Evolutionary conservation across 1,140 invertebrate genomes (phyloP).

Genomic region (Sitophilus oryzae): DNA sequence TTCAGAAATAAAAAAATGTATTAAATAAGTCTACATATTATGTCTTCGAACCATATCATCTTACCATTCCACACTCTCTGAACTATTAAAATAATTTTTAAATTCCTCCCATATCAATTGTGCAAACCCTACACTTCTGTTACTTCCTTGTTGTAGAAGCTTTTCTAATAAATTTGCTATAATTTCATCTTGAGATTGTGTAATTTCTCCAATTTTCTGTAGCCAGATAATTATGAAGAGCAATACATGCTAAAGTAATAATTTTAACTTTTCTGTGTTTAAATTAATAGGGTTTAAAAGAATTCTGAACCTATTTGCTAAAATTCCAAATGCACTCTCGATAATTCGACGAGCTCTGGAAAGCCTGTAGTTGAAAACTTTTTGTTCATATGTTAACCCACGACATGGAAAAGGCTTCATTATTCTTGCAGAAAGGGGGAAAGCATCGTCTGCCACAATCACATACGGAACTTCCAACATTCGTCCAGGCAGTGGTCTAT

Average conservation of each 20-base stretch:
- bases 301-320: slow-evolving; percentile 30
- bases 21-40: too few species aligned
- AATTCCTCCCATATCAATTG: slow-evolving; percentile 3
- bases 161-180: not conserved
- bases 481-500: slow-evolving; percentile 11
- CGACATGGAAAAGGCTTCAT: slow-evolving; percentile 44
- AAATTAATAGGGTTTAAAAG: slow-evolving; percentile 11
- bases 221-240: slow-evolving; percentile 12
- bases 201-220: not conserved
- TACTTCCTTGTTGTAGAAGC: slow-evolving; percentile 8
- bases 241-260: slow-evolving; percentile 11
- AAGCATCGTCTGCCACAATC: slow-evolving; percentile 46
- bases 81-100: slow-evolving; percentile 17
- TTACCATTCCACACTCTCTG: too few species aligned
- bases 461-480: slow-evolving; percentile 21
- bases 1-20: too few species aligned
- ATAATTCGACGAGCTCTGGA: slow-evolving; percentile 39
- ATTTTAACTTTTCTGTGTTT: slow-evolving; percentile 8
- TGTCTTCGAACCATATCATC: too few species aligned
- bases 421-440: slow-evolving; percentile 43
- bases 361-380: slow-evolving; percentile 48
- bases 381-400: slow-evolving; percentile 36
- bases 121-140: not conserved
- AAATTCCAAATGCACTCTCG: slow-evolving; percentile 45
- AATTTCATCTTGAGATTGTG: slow-evolving; percentile 1